Conservation (phyloP, 92 coral and sea anemone genomes). For the Isaurus tuberculatus region DNA sequence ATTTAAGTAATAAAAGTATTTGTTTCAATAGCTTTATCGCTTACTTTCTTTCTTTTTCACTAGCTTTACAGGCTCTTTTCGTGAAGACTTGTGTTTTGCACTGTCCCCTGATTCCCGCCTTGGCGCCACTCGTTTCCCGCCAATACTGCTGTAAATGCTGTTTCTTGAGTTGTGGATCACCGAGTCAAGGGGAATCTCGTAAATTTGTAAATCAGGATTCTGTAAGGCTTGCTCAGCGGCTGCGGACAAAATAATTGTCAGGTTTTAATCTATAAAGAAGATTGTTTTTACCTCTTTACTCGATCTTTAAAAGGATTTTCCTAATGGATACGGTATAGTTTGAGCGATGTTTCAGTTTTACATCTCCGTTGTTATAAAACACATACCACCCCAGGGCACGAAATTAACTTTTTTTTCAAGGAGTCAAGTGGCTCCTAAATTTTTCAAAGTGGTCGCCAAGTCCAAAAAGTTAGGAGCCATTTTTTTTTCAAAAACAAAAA, state of each 20-base stretch:
- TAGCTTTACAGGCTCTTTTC: conserved; percentile 34
- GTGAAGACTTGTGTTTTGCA: conserved; percentile 26
- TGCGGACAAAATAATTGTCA: conserved; percentile 8
- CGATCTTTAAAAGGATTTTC: too few relatives aligned
- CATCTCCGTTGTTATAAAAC: too few relatives aligned
- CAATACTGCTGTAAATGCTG: conserved; percentile 65
- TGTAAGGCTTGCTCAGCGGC: conserved; percentile 69
- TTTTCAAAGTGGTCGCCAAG: too few relatives aligned
- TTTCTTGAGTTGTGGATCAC: conserved; percentile 61
- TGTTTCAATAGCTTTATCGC: background rate
- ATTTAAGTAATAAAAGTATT: background rate
- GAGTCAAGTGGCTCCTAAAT: too few relatives aligned
- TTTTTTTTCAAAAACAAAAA: too few relatives aligned
- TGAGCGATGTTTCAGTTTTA: too few relatives aligned
- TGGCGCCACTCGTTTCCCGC: conserved; percentile 80
- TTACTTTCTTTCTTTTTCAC: conserved; percentile 64
- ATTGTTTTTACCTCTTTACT: too few relatives aligned
- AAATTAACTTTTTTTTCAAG: too few relatives aligned
- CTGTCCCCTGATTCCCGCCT: conserved; percentile 52
- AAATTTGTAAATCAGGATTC: conserved; percentile 82
- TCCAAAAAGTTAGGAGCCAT: too few relatives aligned
- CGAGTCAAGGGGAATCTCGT: conserved; percentile 96
- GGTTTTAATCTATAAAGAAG: too few relatives aligned
- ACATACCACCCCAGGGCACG: too few relatives aligned
- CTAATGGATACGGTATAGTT: too few relatives aligned